Base-by-base conservation (phyloP, 1,140 invertebrate species). In the Mylabris phalerata region DNA sequence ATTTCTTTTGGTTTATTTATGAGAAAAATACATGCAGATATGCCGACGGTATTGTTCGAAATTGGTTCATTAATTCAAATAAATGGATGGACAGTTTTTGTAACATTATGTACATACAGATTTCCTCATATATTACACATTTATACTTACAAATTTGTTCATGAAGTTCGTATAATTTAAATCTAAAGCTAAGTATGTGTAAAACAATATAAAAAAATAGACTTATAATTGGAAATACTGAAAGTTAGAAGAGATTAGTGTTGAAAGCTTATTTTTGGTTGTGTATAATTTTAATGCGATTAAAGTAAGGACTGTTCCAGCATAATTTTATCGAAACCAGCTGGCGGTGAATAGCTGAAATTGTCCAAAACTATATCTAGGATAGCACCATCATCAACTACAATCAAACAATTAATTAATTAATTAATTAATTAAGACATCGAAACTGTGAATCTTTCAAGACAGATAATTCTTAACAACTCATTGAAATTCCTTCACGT, bases 351-450 rank as follows among this genome's bases (percentile, higher is more conserved):
- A 73, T 92, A 84, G 56, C 83, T 79, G 75, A 98, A 98, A 68
- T 88, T 89, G 59, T 92, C 88, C 74, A 98, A 84, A 66, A 94
- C 89, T 64, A 96, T 85, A 76, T 99, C 96, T 73, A 99, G 75
- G 61, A 98, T 97, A 32, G 95, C 95, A 69, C 95, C 95, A 75
- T 98, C 93, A 71, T 98, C 94, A 65, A 98, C 95, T 97, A 47
- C 87, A 89, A 66, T 49, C 49, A 44, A 60, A 51, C 56, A 59
- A 50, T 45, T 19, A 10, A 32, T 54, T 38, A 52, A 50, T 45
- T 19, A 10, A 32, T 54, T 38, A 52, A 13, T 13, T 19, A 19
- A 19, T 19, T 19, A 19, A 19, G 1, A 19, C 19, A 19, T 19
- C 19, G 19, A 19, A 19, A 19, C 19, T 1, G 1, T 19, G 19